A percentile compares a stretch with the other conserved stretches of the same genome.
Conservation (phyloP, 2,797 vertebrate genomes). For the Orientallactaga sibirica region DNA sequence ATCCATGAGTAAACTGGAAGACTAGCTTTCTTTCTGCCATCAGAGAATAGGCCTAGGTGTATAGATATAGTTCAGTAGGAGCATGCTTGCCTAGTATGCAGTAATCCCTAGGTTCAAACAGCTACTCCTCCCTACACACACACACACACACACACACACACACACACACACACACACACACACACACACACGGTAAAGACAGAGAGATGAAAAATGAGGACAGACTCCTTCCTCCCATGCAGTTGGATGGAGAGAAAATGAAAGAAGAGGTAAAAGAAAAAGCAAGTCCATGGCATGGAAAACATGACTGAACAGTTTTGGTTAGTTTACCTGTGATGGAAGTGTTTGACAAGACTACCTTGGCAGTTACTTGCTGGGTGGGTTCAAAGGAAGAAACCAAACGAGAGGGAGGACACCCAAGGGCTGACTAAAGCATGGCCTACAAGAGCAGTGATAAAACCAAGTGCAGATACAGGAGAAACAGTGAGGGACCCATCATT, state of each 20-base stretch:
- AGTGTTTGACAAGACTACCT: slow-evolving; percentile 35
- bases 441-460: neutral
- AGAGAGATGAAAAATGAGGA: neutral
- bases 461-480: neutral
- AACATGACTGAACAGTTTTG: slow-evolving; percentile 19
- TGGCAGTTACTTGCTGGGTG: neutral
- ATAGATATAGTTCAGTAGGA: no score
- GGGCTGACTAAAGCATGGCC: neutral
- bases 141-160: neutral
- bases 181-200: neutral
- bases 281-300: neutral
- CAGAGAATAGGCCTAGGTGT: neutral
- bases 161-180: neutral
- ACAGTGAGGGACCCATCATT: neutral
- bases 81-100: no score
- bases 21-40: slow-evolving; percentile 11
- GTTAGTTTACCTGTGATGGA: slow-evolving; percentile 42
- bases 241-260: slow-evolving; percentile 25
- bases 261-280: slow-evolving; percentile 33
- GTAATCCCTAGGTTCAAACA: no score
- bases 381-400: slow-evolving; percentile 28
- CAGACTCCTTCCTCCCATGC: neutral
- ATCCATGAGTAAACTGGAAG: neutral
- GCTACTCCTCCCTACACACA: neutral
- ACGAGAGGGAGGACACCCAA: neutral